phyloP scores from a whole-genome alignment of 1,140 invertebrate genomes.

The Aphelenchoides fujianensis region DNA sequence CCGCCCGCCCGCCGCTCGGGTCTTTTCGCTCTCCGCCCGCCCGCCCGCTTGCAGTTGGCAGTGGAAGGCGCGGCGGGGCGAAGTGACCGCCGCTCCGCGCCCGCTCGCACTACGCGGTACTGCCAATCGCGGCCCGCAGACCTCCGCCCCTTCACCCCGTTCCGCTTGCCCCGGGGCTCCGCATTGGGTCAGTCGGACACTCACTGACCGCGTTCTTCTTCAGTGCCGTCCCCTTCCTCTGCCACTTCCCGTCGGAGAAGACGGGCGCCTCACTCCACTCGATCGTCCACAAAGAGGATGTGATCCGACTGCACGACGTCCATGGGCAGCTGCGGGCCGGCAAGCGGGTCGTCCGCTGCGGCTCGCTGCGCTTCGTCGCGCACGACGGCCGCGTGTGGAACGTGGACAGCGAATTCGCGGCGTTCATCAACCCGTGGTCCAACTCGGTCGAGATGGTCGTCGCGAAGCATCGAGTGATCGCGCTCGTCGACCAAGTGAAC shows the following conservation, averaged over 20 bases:
- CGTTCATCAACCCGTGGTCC: constrained; percentile 89
- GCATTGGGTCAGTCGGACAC: background rate
- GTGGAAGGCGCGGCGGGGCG: background rate
- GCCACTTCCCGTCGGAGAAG: constrained; percentile 58
- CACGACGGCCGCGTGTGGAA: constrained; percentile 38
- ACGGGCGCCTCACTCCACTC: constrained; percentile 58
- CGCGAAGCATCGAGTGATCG: constrained; percentile 75
- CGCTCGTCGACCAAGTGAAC: background rate
- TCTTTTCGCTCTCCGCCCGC: no score
- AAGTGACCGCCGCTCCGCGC: constrained; percentile 3
- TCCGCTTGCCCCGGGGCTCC: background rate
- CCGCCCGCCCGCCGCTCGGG: no score
- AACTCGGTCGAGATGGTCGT: constrained; percentile 83
- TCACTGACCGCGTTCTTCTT: constrained; percentile 23
- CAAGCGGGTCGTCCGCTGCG: background rate
- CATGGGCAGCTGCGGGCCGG: constrained; percentile 43
- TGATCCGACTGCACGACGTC: constrained; percentile 44
- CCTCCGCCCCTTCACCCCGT: background rate
- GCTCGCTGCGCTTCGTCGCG: constrained; percentile 50
- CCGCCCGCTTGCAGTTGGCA: no score
- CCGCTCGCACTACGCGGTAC: background rate
- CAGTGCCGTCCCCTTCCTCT: constrained; percentile 58
- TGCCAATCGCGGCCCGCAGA: background rate
- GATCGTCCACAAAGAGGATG: constrained; percentile 56
- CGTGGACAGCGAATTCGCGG: constrained; percentile 74